Conservation (phyloP, 2,113 vertebrate species). For the Crotalus helleri region DNA sequence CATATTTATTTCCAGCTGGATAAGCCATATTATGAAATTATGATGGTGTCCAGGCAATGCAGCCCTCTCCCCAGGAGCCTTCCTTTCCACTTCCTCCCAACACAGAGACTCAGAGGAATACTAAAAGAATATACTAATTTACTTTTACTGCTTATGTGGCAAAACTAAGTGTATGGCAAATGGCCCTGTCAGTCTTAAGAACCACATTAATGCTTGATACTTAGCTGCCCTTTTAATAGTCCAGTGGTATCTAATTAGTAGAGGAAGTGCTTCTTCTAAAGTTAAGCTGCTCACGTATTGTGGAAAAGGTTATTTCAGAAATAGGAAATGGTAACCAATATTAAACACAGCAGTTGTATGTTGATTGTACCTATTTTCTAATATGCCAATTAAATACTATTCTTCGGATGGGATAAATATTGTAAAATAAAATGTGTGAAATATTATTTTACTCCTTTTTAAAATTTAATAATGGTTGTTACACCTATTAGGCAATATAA, state of each 20-base stretch:
- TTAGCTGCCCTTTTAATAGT: slow-evolving; percentile 29
- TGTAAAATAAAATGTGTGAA: slow-evolving; percentile 12
- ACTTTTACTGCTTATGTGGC: slow-evolving; percentile 29
- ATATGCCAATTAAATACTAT: neutral
- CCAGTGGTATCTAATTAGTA: slow-evolving; percentile 43
- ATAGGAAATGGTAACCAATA: neutral
- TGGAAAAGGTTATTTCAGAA: slow-evolving; percentile 1
- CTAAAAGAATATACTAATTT: slow-evolving; percentile 18
- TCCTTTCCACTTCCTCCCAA: neutral
- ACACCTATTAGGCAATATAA: neutral
- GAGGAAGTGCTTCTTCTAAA: slow-evolving; percentile 20
- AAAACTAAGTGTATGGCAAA: slow-evolving; percentile 29
- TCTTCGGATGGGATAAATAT: neutral
- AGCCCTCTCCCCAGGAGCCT: neutral
- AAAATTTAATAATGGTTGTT: neutral
- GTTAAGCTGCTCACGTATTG: slow-evolving; percentile 22
- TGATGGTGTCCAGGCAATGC: neutral
- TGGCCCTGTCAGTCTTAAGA: slow-evolving; percentile 32
- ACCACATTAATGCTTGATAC: slow-evolving; percentile 26
- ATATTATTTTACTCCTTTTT: neutral
- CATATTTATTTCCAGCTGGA: neutral
- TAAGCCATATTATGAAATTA: neutral
- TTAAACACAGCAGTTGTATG: slow-evolving; percentile 16
- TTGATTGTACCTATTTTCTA: slow-evolving; percentile 29
- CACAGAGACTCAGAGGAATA: neutral